Evolutionary conservation across 1,140 invertebrate genomes (phyloP), one percentile per base, ranked within the genome.

Genomic region (Medauroidea extradentata): DNA sequence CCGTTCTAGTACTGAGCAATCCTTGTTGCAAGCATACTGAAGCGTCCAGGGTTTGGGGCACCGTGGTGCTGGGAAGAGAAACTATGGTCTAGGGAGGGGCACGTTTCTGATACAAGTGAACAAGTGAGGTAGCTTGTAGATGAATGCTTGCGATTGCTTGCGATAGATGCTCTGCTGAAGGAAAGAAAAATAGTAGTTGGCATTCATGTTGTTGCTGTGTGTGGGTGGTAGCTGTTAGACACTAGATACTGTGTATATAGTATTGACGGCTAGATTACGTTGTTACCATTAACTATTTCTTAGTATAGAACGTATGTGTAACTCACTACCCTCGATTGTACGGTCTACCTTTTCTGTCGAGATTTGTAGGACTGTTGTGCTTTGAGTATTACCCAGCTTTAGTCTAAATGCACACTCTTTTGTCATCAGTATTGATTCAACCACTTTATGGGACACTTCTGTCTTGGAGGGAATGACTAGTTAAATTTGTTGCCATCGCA

Each of bases 371-470:
- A 55, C 54, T 58, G 42, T 60, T 61, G 21, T 61, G 53, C 53
- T 55, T 58, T 62, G 29, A 52, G 60, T 62, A 58, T 51, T 62
- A 24, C 39, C 50, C 46, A 51, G 60, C 49, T 62, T 51, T 50
- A 49, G 24, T 53, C 51, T 43, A 48, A 62, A 62, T 62, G 55
- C 60, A 62, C 55, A 62, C 19, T 53, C 41, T 51, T 43, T 44
- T 62, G 60, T 62, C 49, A 24, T 25, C 41, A 48, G 41, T 21
- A 51, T 52, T 53, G 51, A 53, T 53, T 57, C 27, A 43, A 57
- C 44, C 59, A 62, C 61, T 60, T 63, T 63, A 63, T 63, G 61
- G 60, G 61, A 63, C 61, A 63, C 61, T 57, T 63, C 50, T 42
- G 53, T 54, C 56, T 62, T 52, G 39, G 29, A 61, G 25, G 51